phyloP scores from a whole-genome alignment of 2,888 invertebrate genomes.

The Aleiodes alternator region DNA sequence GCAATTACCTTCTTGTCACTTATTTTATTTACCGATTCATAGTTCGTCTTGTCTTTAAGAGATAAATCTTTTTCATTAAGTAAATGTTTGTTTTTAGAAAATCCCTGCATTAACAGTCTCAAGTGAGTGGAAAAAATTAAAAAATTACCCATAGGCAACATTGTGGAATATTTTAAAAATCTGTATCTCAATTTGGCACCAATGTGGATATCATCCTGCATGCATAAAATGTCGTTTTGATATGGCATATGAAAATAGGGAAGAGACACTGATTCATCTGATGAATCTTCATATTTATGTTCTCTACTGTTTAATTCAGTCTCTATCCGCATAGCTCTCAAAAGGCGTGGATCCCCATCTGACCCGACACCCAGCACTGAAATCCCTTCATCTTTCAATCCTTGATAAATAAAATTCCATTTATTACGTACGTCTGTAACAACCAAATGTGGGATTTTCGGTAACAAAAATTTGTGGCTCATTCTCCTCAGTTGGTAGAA shows the following conservation, averaged over 20 bases:
- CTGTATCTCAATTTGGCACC: constrained; percentile 58
- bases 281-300: not conserved
- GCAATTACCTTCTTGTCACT: constrained; percentile 52
- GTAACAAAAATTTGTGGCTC: no score
- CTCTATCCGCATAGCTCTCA: constrained; percentile 56
- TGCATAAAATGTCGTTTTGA: constrained; percentile 39
- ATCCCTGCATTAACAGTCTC: constrained; percentile 48
- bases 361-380: constrained; percentile 57
- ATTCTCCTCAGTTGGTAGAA: no score
- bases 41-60: constrained; percentile 57
- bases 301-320: constrained; percentile 36
- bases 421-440: no score
- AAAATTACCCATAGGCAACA: constrained; percentile 56
- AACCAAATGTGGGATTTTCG: no score
- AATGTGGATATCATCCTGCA: constrained; percentile 61
- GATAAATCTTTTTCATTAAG: constrained; percentile 52
- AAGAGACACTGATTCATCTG: not conserved
- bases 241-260: constrained; percentile 48
- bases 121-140: constrained; percentile 56
- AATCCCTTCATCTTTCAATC: constrained; percentile 52
- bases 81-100: constrained; percentile 59
- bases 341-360: constrained; percentile 58
- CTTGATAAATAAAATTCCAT: no score
- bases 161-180: constrained; percentile 55
- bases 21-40: constrained; percentile 56